A percentile compares a stretch with the other conserved stretches of the same genome.
Evolutionary conservation across 2,888 invertebrate species (phyloP).

Genomic region (Pollenia angustigena): DNA sequence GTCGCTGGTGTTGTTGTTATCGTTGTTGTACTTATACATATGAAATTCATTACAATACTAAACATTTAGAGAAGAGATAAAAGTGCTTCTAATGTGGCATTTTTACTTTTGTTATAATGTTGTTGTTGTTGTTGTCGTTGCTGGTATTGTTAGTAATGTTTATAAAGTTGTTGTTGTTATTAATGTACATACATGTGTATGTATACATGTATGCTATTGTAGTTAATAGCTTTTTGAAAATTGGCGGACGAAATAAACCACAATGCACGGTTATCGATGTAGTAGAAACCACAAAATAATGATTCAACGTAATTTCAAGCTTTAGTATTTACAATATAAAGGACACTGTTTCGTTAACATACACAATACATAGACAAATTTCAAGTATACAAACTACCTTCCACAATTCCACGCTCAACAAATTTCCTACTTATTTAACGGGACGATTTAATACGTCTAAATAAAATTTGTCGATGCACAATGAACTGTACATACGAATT

Average conservation of each 20-base stretch:
- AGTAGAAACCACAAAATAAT: conserved; percentile 65
- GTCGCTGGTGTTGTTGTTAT: conserved; percentile 1
- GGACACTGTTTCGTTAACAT: conserved; percentile 27
- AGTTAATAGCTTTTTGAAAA: conserved; percentile 49
- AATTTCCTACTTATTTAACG: conserved; percentile 31
- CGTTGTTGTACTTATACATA: conserved; percentile 36
- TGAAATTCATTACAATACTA: conserved; percentile 70
- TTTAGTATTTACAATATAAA: conserved; percentile 49
- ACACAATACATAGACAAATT: neutral
- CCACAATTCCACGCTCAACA: conserved; percentile 12
- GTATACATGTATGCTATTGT: neutral
- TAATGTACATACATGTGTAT: conserved; percentile 16
- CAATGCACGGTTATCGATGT: conserved; percentile 68
- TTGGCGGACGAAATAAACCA: conserved; percentile 61
- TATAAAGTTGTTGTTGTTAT: conserved; percentile 21
- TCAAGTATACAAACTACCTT: neutral
- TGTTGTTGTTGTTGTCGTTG: conserved; percentile 30
- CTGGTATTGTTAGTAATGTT: conserved; percentile 11
- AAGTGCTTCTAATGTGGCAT: conserved; percentile 68
- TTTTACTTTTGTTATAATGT: conserved; percentile 45
- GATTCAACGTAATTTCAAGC: conserved; percentile 64
- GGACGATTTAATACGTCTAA: conserved; percentile 37
- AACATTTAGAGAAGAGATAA: conserved; percentile 69
- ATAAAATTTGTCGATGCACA: conserved; percentile 6
- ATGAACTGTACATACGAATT: neutral